phyloP scores from a whole-genome alignment of 2,888 invertebrate genomes.

The Glaucopsyche alexis region DNA sequence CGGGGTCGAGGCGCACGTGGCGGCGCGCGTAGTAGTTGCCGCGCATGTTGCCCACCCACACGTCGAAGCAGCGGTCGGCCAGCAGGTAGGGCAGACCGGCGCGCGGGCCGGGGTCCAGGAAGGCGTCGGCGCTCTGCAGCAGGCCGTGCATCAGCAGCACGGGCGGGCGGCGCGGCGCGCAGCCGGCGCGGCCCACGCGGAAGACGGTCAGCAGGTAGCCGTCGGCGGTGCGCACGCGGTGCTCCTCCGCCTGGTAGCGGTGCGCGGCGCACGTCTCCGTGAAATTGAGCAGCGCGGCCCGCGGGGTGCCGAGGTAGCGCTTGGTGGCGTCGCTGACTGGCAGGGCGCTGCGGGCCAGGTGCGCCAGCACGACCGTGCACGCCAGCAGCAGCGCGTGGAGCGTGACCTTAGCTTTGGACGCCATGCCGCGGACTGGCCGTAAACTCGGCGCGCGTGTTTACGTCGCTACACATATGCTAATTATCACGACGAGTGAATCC shows the following conservation, averaged over 20 bases:
- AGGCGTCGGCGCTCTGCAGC: conserved; percentile 57
- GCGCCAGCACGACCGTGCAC: conserved; percentile 40
- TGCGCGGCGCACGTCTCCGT: conserved; percentile 48
- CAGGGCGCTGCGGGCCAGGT: conserved; percentile 39
- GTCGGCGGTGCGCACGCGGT: conserved; percentile 56
- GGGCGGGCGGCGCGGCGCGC: conserved; percentile 45
- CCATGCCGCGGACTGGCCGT: conserved; percentile 48
- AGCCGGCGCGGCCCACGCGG: conserved; percentile 42
- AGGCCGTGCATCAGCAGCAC: conserved; percentile 64
- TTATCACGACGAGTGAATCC: background rate
- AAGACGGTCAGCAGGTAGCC: conserved; percentile 59
- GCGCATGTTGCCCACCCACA: conserved; percentile 55
- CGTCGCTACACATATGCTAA: conserved; percentile 9
- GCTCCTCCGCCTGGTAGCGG: conserved; percentile 56
- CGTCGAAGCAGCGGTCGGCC: conserved; percentile 47
- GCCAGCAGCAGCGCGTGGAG: conserved; percentile 44
- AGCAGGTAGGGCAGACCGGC: conserved; percentile 48
- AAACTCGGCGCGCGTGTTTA: conserved; percentile 27
- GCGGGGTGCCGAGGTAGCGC: conserved; percentile 45
- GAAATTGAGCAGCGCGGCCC: conserved; percentile 48
- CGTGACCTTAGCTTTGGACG: conserved; percentile 47
- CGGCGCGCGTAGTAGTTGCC: conserved; percentile 73
- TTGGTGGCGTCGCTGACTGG: conserved; percentile 46
- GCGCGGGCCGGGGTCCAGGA: conserved; percentile 57
- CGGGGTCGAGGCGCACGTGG: conserved; percentile 65